Evolutionary conservation across 2,888 invertebrate species (phyloP).

Genomic region (Philopedon plagiatum): DNA sequence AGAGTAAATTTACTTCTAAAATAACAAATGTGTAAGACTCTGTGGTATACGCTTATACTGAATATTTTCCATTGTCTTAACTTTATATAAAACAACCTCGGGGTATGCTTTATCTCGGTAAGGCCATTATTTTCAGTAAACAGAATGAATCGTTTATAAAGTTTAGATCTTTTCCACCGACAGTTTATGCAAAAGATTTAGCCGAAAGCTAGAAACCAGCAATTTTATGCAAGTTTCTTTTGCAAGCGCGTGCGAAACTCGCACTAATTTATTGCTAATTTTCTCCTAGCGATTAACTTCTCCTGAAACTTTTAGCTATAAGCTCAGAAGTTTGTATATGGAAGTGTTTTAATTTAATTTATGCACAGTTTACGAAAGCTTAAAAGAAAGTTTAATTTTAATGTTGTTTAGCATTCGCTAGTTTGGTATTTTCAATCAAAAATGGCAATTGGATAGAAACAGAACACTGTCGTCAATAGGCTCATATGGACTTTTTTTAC

Average conservation of each 20-base stretch:
- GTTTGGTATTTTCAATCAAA: neutral
- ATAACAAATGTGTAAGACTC: neutral
- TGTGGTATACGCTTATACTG: neutral
- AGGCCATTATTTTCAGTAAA: constrained; percentile 17
- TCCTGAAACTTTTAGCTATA: constrained; percentile 46
- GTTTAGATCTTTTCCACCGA: constrained; percentile 21
- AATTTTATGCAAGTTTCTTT: constrained; percentile 23
- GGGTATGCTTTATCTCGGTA: constrained; percentile 3
- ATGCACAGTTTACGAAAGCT: constrained; percentile 41
- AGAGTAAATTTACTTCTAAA: neutral
- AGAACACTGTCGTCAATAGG: too few relatives aligned
- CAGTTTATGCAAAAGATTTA: constrained; percentile 27
- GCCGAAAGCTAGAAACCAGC: constrained; percentile 19
- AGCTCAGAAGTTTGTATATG: constrained; percentile 37
- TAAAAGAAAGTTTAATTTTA: constrained; percentile 27
- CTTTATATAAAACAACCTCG: constrained; percentile 6
- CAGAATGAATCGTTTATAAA: constrained; percentile 22
- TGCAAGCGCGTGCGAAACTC: constrained; percentile 26
- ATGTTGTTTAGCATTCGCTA: constrained; percentile 16
- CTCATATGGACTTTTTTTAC: too few relatives aligned
- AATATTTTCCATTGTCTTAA: constrained; percentile 13
- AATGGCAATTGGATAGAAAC: neutral
- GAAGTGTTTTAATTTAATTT: constrained; percentile 46
- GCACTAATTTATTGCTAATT: constrained; percentile 56
- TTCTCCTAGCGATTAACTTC: constrained; percentile 56